phyloP scores from a whole-genome alignment of 1,140 invertebrate species.

The Panagrolaimus sp. region DNA sequence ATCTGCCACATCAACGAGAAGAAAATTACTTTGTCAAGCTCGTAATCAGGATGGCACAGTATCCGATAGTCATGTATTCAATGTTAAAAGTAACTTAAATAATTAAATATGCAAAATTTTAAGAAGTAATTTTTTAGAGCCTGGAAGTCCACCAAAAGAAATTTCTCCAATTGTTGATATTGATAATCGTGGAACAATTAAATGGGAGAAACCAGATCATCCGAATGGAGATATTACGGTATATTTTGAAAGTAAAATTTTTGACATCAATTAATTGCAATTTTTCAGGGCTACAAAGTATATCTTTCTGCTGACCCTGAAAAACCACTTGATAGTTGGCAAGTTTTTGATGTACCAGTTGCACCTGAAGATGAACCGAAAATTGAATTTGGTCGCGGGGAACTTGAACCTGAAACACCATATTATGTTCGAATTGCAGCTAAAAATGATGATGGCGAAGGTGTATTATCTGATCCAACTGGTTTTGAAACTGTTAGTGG shows the following conservation, averaged over 20 bases:
- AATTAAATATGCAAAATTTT: constrained; percentile 14
- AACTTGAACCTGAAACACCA: constrained; percentile 56
- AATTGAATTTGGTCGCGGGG: constrained; percentile 48
- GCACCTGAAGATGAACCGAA: constrained; percentile 30
- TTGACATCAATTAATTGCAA: constrained; percentile 6
- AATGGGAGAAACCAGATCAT: constrained; percentile 53
- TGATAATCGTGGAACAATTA: constrained; percentile 54
- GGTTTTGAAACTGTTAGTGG: constrained; percentile 53
- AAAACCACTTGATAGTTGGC: constrained; percentile 57
- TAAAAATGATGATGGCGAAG: constrained; percentile 51
- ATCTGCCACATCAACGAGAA: constrained; percentile 44
- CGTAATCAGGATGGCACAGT: constrained; percentile 55
- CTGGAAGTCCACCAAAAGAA: constrained; percentile 50
- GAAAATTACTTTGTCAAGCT: constrained; percentile 54
- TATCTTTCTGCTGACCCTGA: constrained; percentile 56
- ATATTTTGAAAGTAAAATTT: neutral
- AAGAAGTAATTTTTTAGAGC: constrained; percentile 41
- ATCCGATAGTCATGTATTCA: constrained; percentile 50
- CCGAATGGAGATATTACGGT: constrained; percentile 52
- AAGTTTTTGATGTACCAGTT: constrained; percentile 41
- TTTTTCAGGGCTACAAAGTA: constrained; percentile 26
- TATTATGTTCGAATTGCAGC: constrained; percentile 57
- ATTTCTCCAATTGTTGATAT: constrained; percentile 48
- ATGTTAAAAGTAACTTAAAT: constrained; percentile 29
- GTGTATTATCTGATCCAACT: constrained; percentile 44